Evolutionary conservation across 2,888 invertebrate species (phyloP).

Genomic region (Acheta domesticus): DNA sequence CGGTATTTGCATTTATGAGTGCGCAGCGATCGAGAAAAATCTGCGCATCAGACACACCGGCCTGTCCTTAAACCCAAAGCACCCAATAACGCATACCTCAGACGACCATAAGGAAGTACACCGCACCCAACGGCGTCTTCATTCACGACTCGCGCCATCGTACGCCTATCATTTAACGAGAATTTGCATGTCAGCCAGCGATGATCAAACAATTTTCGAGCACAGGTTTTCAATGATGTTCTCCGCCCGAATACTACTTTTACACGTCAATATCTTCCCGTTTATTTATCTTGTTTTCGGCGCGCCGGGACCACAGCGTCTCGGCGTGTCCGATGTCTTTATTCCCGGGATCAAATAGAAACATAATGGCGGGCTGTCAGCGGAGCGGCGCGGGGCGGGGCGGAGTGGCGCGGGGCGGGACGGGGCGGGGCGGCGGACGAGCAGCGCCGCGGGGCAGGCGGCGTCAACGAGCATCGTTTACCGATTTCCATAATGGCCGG

Average conservation of each 20-base stretch:
- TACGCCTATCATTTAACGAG: background rate
- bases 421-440: background rate
- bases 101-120: background rate
- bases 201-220: constrained; percentile 5
- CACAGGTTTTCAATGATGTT: background rate
- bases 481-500: constrained; percentile 6
- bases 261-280: background rate
- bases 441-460: background rate
- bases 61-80: background rate
- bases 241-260: background rate
- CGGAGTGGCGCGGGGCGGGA: background rate
- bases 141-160: background rate
- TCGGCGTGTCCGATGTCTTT: background rate
- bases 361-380: background rate
- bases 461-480: background rate
- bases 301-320: background rate
- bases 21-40: background rate
- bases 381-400: background rate
- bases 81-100: background rate
- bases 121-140: background rate
- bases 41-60: background rate
- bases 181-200: background rate
- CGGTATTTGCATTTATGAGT: background rate
- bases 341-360: constrained; percentile 8
- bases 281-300: background rate